phyloP scores from a whole-genome alignment of 2,888 invertebrate genomes.

The Lutraria lutraria region DNA sequence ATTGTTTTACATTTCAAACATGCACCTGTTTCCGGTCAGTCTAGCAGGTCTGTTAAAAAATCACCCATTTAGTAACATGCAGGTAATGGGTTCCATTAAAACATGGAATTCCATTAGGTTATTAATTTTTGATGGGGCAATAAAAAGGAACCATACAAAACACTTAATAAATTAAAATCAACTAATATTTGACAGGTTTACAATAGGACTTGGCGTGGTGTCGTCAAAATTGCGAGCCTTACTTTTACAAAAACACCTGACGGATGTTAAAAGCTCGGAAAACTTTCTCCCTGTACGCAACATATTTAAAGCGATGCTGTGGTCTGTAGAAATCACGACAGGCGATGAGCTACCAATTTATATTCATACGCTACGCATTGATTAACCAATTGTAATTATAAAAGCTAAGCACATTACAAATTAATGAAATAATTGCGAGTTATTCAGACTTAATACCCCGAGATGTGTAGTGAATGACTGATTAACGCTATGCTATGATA shows the following conservation, averaged over 20 bases:
- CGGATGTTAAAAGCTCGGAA: background rate
- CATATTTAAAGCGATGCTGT: slow-evolving; percentile 35
- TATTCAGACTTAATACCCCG: slow-evolving; percentile 50
- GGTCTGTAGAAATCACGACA: background rate
- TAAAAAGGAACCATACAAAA: background rate
- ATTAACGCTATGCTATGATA: slow-evolving; percentile 27
- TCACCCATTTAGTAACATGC: too few species aligned
- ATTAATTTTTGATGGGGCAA: too few species aligned
- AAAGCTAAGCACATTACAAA: slow-evolving; percentile 62
- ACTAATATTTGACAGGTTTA: slow-evolving; percentile 2
- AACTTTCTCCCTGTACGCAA: background rate
- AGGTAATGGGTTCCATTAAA: too few species aligned
- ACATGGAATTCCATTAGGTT: too few species aligned
- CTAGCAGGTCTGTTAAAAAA: too few species aligned
- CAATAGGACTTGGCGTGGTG: background rate
- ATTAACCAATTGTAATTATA: slow-evolving; percentile 60
- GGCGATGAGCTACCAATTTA: slow-evolving; percentile 36
- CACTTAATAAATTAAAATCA: background rate
- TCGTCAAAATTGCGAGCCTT: background rate
- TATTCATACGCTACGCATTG: slow-evolving; percentile 46
- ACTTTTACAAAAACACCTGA: slow-evolving; percentile 12
- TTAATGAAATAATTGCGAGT: slow-evolving; percentile 62
- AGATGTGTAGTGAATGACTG: slow-evolving; percentile 41
- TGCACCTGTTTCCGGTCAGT: too few species aligned
- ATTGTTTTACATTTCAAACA: too few species aligned